phyloP scores from a whole-genome alignment of 2,797 vertebrate species.

The Chelonia mydas region DNA sequence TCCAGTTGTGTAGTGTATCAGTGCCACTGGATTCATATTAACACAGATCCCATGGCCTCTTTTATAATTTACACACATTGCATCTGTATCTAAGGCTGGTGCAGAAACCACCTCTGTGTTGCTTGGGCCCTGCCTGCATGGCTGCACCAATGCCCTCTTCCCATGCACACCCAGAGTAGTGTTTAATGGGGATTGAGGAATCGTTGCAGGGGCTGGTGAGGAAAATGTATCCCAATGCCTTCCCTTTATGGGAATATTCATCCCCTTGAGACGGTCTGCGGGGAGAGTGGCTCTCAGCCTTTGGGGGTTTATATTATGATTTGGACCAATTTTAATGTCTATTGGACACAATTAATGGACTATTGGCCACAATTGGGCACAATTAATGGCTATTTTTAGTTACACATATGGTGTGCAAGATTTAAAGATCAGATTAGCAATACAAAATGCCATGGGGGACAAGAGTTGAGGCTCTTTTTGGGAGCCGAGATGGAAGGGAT shows the following conservation, averaged over 20 bases:
- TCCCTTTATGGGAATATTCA: too few species aligned
- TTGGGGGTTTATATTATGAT: background rate
- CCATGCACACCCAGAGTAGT: background rate
- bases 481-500: background rate
- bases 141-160: background rate
- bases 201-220: too few species aligned
- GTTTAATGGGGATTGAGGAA: too few species aligned
- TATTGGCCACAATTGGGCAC: too few species aligned
- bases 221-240: too few species aligned
- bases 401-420: background rate
- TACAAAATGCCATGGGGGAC: background rate
- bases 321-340: background rate
- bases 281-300: too few species aligned
- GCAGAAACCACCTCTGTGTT: background rate
- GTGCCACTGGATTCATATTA: background rate
- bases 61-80: background rate
- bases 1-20: background rate
- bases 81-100: background rate
- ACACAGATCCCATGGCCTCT: background rate
- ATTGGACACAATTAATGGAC: fast-evolving
- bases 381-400: background rate
- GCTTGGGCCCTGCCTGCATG: background rate
- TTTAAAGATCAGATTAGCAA: background rate
- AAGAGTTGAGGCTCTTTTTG: background rate
- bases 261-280: too few species aligned